Base-by-base conservation (phyloP, 2,113 vertebrate genomes). In the Papio anubis region DNA sequence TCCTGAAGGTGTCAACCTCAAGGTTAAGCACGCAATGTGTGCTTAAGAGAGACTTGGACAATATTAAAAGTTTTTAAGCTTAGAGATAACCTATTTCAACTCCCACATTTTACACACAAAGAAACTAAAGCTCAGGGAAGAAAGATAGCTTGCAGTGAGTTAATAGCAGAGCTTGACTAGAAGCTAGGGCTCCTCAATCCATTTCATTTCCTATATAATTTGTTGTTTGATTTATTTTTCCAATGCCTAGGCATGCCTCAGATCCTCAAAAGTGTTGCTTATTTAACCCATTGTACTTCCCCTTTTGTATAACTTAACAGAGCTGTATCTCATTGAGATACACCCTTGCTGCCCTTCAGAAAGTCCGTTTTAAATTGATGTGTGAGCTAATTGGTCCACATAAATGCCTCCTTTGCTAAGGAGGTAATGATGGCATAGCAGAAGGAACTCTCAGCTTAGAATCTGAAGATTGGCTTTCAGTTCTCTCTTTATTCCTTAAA, bases 191-290 rank as follows among this genome's bases (percentile, higher is more conserved):
- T 48, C 43, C 13, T 88, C 32, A 9, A 6, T 79, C 57, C 13
- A 82, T 40, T 88, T 90, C 43, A 70, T 90, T 94, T 55, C 88
- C 48, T 48, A 3, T 86, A 73, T 30, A 35, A 38, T 82, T 82
- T 94, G 27, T 40, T 88, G 23, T 48, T 82, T 91, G 50, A 86
- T 78, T 96, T 94, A 87, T 96, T 89, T 90, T 18, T 57, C 43
- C 1, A 72, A 64, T 79, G 50, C 30, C 20, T 79, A 43, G 12
- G 11, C 7, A 93, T n/a, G n/a, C 5, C 25, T 30, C 1, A 38
- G 73, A 48, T 57, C 35, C 27, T 81, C 72, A 73, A 43, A 70
- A 93, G 38, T 70, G 57, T 12, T 43, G 1, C 32, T 50, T 75
- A 66, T 59, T 90, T 90, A 94, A 81, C 30, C 20, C 21, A 59